phyloP scores from a whole-genome alignment of 2,797 vertebrate genomes.

The Coracias cyanogaster region DNA sequence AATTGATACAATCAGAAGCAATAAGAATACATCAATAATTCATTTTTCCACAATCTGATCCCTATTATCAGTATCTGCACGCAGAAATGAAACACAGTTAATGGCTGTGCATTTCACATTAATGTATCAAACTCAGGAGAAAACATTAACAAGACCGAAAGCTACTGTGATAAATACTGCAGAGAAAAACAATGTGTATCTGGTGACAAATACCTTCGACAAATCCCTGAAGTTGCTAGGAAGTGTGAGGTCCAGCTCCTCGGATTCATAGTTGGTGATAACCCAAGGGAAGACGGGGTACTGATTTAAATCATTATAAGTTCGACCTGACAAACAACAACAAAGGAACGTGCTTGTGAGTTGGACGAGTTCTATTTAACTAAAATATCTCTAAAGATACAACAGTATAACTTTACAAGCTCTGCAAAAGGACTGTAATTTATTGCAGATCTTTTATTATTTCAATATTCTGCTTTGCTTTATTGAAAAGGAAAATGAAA shows the following conservation, averaged over 20 bases:
- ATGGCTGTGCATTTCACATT: not conserved
- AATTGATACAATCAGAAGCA: not conserved
- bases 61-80: not conserved
- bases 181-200: not conserved
- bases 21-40: not conserved
- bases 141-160: not conserved
- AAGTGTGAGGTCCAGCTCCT: slow-evolving; percentile 95
- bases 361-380: slow-evolving; percentile 1
- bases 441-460: not conserved
- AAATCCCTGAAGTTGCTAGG: slow-evolving; percentile 99
- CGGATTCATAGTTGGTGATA: slow-evolving; percentile 97
- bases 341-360: not conserved
- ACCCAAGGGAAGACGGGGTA: slow-evolving; percentile 99
- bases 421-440: not conserved
- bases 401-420: not conserved
- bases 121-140: not conserved
- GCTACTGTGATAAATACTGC: not conserved
- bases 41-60: not conserved
- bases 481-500: not conserved
- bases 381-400: not conserved
- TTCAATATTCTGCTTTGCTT: not conserved
- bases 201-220: slow-evolving; percentile 89
- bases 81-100: not conserved
- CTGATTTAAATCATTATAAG: slow-evolving; percentile 96
- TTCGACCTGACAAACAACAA: slow-evolving; percentile 85